Percentiles rank a stretch among this genome's conserved stretches.
Conservation (phyloP, 2,113 vertebrate species). For the Galbula dea region DNA sequence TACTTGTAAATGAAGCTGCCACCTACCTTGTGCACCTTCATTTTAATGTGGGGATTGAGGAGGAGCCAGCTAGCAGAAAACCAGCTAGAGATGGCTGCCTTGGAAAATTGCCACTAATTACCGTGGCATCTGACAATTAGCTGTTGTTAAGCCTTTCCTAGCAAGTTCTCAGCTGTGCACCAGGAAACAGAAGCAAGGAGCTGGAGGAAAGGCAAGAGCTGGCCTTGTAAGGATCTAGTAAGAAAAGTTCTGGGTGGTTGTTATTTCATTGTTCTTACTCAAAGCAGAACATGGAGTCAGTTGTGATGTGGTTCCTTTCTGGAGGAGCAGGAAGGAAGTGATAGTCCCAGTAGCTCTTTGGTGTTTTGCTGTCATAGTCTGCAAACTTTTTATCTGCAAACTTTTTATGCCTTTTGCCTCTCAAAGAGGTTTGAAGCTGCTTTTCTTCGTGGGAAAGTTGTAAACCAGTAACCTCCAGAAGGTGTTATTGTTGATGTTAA, state of each 20-base stretch:
- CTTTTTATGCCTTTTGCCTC: neutral
- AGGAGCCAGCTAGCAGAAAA: neutral
- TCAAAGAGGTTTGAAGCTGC: neutral
- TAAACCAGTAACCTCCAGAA: neutral
- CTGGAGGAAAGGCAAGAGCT: neutral
- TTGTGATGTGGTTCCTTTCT: neutral
- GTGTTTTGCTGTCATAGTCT: accelerated
- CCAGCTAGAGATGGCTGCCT: conserved; percentile 3
- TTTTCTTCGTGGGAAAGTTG: neutral
- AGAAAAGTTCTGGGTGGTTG: neutral
- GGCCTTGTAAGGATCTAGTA: neutral
- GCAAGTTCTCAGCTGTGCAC: neutral
- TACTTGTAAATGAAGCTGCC: neutral
- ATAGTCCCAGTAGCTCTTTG: neutral
- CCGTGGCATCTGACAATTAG: conserved; percentile 20
- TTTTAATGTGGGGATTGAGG: conserved; percentile 10
- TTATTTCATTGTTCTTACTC: neutral
- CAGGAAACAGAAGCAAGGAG: neutral
- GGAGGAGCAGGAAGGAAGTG: neutral
- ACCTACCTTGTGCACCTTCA: conserved; percentile 16
- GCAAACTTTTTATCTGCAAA: neutral
- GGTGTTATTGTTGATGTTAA: neutral
- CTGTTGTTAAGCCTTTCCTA: conserved; percentile 15
- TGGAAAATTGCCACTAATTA: conserved; percentile 54
- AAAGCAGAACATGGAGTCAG: neutral